Percentiles rank a stretch among this genome's conserved stretches.
Evolutionary conservation across 2,113 vertebrate genomes (phyloP).

Genomic region (Neolamprologus fasciatus): DNA sequence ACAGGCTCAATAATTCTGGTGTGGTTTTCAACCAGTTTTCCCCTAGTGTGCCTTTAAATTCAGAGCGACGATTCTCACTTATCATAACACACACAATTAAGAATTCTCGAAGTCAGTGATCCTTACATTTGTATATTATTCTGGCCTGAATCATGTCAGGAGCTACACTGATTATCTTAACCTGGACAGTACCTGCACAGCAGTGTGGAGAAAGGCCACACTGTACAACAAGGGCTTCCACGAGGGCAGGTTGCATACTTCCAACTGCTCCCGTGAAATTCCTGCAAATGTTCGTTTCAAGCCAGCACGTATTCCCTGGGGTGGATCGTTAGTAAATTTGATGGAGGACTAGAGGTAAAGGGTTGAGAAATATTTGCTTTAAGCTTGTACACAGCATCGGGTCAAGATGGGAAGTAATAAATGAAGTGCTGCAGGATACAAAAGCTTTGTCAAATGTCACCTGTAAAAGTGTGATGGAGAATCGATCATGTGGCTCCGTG

Average conservation of each 20-base stretch:
- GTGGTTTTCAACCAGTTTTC: background rate
- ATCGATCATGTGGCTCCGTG: conserved; percentile 74
- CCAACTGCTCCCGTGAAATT: conserved; percentile 80
- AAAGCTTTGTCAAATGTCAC: background rate
- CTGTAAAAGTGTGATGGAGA: conserved; percentile 50
- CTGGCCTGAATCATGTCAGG: background rate
- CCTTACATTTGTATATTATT: background rate
- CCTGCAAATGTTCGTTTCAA: conserved; percentile 81
- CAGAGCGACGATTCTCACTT: background rate
- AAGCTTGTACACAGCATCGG: background rate
- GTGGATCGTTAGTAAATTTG: conserved; percentile 82
- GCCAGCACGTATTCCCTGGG: conserved; percentile 82
- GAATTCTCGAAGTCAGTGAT: background rate
- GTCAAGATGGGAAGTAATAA: background rate
- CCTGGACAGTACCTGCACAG: conserved; percentile 64
- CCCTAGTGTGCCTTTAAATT: background rate
- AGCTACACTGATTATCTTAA: background rate
- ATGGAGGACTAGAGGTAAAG: conserved; percentile 60
- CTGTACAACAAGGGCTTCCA: conserved; percentile 84
- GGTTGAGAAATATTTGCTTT: background rate
- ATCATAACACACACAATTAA: background rate
- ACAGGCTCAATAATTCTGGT: background rate
- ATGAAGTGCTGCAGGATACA: background rate
- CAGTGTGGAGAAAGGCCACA: conserved; percentile 82
- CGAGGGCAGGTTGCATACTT: conserved; percentile 65